Base-by-base conservation (phyloP, 2,113 vertebrate genomes). In the Dascyllus trimaculatus region DNA sequence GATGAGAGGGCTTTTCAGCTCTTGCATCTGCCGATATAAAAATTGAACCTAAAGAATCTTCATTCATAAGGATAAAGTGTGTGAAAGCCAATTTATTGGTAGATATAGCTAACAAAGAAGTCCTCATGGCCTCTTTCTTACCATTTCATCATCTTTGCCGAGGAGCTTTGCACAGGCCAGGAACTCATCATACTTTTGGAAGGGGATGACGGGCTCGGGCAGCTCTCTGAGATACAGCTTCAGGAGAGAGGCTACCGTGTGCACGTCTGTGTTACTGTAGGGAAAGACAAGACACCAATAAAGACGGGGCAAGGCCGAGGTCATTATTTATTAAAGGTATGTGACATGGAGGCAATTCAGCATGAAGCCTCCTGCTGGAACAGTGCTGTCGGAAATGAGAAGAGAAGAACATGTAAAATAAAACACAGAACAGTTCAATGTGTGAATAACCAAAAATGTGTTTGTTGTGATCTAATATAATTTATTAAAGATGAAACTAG, bases 151-250 rank as follows among this genome's bases (percentile, higher is more conserved):
- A 61, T 99, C 97, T 87, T 96, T 98, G 91, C 96, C 94, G 71
- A 99, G 94, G 26, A 96, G 91, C 84, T 98, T 98, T 91, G 97
- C 95, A 64, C 96, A 97, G 68, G 96, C 92, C 85, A 99, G 92
- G 81, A 99, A 98, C 65, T 98, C 97, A 13, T 97, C 96, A 0
- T 97, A 99, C 75, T 97, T 98, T 60, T 96, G 92, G 0, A 98
- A 99, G 0, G 98, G 97, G 87, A 99, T 91, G 15, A 99, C 97
- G 0, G 98, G 98, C 73, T 99, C 98, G 0, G 98, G 98, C 26
- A 99, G 96, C 32, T 99, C 98, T 81, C 97, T 94, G 22, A 99
- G 96, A 81, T 99, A 99, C 57, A 99, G 94, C 91, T 99, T 99
- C 57, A 99, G 95, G 38, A 99, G 95, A 0, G 98, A 99, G 0